phyloP scores from a whole-genome alignment of 30 jellyfish, hydroid and myxozoan species.

The Pelagia noctiluca region DNA sequence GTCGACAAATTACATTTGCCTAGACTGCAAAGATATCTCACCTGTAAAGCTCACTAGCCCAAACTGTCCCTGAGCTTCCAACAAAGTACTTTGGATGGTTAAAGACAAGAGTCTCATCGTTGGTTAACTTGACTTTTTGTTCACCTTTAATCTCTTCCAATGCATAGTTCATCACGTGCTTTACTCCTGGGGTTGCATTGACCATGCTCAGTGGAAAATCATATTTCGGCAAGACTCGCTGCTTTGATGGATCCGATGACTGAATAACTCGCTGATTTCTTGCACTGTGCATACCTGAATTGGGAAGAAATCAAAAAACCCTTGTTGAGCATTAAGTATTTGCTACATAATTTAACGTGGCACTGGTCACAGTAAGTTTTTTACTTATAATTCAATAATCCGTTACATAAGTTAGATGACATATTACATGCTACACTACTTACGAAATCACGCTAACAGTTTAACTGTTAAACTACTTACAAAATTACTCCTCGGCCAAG shows the following conservation, averaged over 20 bases:
- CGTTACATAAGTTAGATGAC: no score
- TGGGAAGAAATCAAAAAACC: background rate
- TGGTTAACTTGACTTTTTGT: background rate
- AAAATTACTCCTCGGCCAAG: no score
- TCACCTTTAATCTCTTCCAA: slow-evolving; percentile 14
- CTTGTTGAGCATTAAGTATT: background rate
- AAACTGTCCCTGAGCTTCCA: slow-evolving; percentile 25
- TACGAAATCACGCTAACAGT: no score
- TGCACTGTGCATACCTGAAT: slow-evolving; percentile 23
- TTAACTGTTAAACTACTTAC: no score
- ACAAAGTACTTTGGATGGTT: slow-evolving; percentile 12
- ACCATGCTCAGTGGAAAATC: slow-evolving; percentile 10
- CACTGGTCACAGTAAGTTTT: no score
- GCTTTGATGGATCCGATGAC: slow-evolving; percentile 13
- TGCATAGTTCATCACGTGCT: background rate
- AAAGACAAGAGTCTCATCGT: slow-evolving; percentile 8
- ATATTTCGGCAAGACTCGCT: slow-evolving; percentile 13
- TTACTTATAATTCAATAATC: no score
- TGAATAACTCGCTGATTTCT: background rate
- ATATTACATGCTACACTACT: no score
- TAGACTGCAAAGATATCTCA: slow-evolving; percentile 1
- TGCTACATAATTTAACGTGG: background rate
- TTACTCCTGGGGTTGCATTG: slow-evolving; percentile 25
- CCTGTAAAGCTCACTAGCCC: slow-evolving; percentile 24
- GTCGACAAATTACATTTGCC: slow-evolving; percentile 2